A percentile compares a stretch with the other conserved stretches of the same genome.
These are phyloP conservation scores for Steatornis caripensis DNA, from an alignment of 2,113 vertebrate genomes.

Conservation along the genomic window DNA sequence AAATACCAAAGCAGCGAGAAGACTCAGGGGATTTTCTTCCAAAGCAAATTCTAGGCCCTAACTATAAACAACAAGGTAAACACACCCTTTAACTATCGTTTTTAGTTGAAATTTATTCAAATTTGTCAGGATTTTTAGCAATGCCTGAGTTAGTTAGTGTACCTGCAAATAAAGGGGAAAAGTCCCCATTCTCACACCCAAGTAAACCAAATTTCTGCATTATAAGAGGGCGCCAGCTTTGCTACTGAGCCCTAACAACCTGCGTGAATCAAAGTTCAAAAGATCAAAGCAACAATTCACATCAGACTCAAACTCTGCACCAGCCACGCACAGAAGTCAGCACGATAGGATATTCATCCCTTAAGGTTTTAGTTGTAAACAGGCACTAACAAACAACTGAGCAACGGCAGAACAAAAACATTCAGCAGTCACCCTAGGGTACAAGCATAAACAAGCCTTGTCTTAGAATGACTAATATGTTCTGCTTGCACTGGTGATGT, in stretches of 20 bases:
- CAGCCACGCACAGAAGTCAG: neutral
- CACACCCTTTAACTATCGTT: neutral
- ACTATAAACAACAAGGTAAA: neutral
- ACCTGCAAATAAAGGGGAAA: neutral
- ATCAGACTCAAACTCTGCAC: neutral
- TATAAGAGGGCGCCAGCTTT: neutral
- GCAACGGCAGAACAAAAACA: slow-evolving; percentile 15
- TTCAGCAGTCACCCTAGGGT: neutral
- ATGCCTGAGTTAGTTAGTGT: neutral
- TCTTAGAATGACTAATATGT: neutral
- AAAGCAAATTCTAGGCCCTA: neutral
- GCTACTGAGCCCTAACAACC: neutral
- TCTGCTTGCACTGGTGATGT: neutral
- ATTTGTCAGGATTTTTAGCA: neutral
- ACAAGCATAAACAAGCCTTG: neutral
- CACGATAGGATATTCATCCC: neutral
- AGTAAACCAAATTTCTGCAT: neutral
- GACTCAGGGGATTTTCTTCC: neutral
- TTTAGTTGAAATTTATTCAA: neutral
- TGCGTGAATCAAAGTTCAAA: neutral
- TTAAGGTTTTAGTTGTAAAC: neutral
- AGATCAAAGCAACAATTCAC: neutral
- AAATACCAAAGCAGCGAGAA: neutral
- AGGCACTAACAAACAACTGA: slow-evolving; percentile 23
- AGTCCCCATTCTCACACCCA: neutral